Conservation (phyloP, 2,113 vertebrate species). For the Leptodactylus fuscus region DNA sequence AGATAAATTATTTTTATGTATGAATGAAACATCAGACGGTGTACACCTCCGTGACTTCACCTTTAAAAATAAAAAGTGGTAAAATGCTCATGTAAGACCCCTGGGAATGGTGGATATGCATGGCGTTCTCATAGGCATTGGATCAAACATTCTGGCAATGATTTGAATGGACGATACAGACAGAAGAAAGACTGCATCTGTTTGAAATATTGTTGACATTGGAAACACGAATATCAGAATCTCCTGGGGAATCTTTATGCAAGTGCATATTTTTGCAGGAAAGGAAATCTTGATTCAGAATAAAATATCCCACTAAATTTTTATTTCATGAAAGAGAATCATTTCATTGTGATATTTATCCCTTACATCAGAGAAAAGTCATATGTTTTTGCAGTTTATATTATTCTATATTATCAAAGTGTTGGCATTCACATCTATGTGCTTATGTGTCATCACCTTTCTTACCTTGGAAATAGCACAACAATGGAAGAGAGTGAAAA, state of each 20-base stretch:
- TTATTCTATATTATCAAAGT: not conserved
- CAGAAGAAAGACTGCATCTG: slow-evolving; percentile 33
- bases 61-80: slow-evolving; percentile 51
- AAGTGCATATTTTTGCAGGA: slow-evolving; percentile 26
- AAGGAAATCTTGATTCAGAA: slow-evolving; percentile 12
- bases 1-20: slow-evolving; percentile 43
- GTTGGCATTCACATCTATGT: too few species aligned
- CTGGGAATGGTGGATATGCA: slow-evolving; percentile 46
- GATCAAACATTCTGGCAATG: slow-evolving; percentile 50
- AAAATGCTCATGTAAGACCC: not conserved
- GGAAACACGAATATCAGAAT: slow-evolving; percentile 14
- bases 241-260: slow-evolving; percentile 24
- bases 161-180: slow-evolving; percentile 36
- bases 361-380: not conserved
- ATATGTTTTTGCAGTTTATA: not conserved
- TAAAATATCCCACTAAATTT: not conserved
- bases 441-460: too few species aligned
- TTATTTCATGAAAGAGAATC: not conserved
- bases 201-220: slow-evolving; percentile 57
- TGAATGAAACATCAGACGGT: slow-evolving; percentile 52
- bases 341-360: not conserved
- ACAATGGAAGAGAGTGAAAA: too few species aligned
- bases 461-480: too few species aligned
- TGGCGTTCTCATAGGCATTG: slow-evolving; percentile 46
- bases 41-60: slow-evolving; percentile 48